Evolutionary conservation across 2,888 invertebrate species (phyloP).

Genomic region (Zootermopsis nevadensis): DNA sequence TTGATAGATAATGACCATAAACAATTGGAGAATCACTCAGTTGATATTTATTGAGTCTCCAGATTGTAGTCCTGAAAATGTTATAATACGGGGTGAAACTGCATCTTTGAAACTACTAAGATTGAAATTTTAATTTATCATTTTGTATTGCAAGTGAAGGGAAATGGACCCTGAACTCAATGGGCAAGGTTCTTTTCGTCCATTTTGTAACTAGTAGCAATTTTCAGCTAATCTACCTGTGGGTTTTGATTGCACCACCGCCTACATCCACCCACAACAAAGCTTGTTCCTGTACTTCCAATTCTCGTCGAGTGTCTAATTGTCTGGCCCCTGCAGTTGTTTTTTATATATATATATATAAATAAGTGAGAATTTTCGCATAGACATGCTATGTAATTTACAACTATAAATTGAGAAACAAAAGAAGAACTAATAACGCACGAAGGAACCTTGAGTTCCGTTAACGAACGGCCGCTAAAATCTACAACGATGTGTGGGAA

Average conservation of each 20-base stretch:
- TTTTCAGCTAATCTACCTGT: neutral
- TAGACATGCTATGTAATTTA: conserved; percentile 23
- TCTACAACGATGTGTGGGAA: neutral
- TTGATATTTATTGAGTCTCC: no score
- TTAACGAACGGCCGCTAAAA: conserved; percentile 18
- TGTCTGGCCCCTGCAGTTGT: neutral
- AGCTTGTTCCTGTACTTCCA: neutral
- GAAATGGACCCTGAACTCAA: neutral
- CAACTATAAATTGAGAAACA: conserved; percentile 22
- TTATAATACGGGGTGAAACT: no score
- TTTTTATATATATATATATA: no score
- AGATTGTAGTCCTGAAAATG: no score
- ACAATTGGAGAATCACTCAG: no score
- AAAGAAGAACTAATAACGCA: conserved; percentile 2
- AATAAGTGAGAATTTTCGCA: conserved; percentile 15
- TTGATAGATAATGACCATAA: no score
- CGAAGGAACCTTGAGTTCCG: neutral
- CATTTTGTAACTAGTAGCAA: neutral
- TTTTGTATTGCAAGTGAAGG: neutral
- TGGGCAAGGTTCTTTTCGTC: neutral
- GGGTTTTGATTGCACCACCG: neutral
- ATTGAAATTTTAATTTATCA: no score
- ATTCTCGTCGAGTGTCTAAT: neutral
- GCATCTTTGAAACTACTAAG: no score
- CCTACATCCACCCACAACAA: conserved; percentile 4